phyloP scores from a whole-genome alignment of 2,797 vertebrate genomes.

The Crocidura indochinensis region DNA sequence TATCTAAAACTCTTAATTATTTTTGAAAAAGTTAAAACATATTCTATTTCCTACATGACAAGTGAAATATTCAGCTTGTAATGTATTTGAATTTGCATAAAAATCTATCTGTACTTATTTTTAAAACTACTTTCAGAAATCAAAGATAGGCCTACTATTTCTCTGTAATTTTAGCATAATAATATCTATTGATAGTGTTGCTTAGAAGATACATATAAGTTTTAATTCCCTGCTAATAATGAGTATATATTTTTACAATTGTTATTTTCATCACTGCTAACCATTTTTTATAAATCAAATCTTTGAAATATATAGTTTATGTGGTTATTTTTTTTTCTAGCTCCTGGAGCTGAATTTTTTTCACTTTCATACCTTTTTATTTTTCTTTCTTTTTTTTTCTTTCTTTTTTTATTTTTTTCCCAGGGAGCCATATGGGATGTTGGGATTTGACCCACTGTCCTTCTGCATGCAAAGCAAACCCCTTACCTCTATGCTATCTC shows the following conservation, averaged over 20 bases:
- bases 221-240: neutral
- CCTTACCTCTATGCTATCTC: too few species aligned
- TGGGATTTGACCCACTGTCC: too few species aligned
- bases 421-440: too few species aligned
- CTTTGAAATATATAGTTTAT: neutral
- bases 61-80: neutral
- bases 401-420: too few species aligned
- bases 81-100: neutral
- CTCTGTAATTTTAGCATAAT: neutral
- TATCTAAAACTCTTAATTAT: neutral
- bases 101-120: neutral
- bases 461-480: too few species aligned
- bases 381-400: too few species aligned
- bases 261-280: too few species aligned
- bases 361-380: neutral
- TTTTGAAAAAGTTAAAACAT: neutral
- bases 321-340: neutral
- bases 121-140: neutral
- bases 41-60: neutral
- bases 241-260: too few species aligned
- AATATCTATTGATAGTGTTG: neutral
- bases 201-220: neutral
- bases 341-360: neutral
- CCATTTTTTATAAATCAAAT: neutral
- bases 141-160: too few species aligned